Base-by-base conservation (phyloP, 2,113 vertebrate genomes). In the Diadophis punctatus region DNA sequence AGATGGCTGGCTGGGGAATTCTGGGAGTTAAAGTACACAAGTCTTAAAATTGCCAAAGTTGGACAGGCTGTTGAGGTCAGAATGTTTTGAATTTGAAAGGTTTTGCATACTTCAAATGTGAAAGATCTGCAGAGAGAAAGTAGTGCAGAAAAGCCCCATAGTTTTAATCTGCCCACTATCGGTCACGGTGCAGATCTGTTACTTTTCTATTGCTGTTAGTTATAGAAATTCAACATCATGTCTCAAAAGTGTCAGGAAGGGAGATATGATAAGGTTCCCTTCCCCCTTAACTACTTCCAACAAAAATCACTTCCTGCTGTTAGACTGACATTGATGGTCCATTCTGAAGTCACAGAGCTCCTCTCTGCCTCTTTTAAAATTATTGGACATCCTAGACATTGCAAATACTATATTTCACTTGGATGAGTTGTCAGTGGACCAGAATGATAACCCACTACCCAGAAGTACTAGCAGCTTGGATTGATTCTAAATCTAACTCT, bases 391-490 rank as follows among this genome's bases (percentile, higher is more conserved):
- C 14, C 18, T 4, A 89, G 63, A 49, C 4, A 84, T 93, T 89
- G 85, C 88, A 96, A 93, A 92, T 95, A 39, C 60, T 93, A 94
- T 95, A 91, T 90, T 48, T 43, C 4, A 68, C 3, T 86, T 39
- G 30, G 56, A n/a, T 43, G 27, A 56, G n/a, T 86, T 49, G n/a
- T 86, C 22, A 55, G 7, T 53, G 85, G 60, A 86, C 87, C 58
- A 51, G 56, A 46, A 0, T 1, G 20, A 53, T 90, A 91, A 93
- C 87, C 55, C 34, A 22, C 0, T 8, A 89, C 89, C 5, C 11
- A n/a, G 58, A 68, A 18, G 20, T 90, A 91, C 2, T 87, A 92
- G 56, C 88, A 16, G n/a, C 63, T 60, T 90, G 18, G 8, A 80
- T n/a, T 49, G 68, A 25, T 63, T 63, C 55, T 63, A 22, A 51